Conservation (phyloP, 2,797 vertebrate species). For the Sebastes alutus region DNA sequence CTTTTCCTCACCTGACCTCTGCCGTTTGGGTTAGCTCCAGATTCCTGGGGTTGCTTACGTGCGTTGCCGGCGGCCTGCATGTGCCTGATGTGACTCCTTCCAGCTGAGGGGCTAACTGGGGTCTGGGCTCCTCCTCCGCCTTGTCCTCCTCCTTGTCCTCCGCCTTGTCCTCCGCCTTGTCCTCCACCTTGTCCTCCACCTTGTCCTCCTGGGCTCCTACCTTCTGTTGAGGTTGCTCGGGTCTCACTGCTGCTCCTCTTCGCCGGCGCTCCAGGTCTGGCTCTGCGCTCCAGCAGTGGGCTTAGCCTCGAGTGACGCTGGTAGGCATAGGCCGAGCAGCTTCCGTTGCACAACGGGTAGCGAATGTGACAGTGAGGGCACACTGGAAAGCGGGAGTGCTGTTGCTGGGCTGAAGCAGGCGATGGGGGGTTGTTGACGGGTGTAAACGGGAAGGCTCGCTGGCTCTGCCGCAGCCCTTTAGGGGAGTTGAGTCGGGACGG, state of each 20-base stretch:
- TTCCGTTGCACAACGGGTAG: slow-evolving; percentile 85
- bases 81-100: slow-evolving; percentile 76
- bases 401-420: slow-evolving; percentile 68
- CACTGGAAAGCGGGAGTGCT: slow-evolving; percentile 72
- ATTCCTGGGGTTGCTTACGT: slow-evolving; percentile 72
- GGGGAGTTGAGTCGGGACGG: slow-evolving; percentile 84
- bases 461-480: slow-evolving; percentile 81
- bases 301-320: slow-evolving; percentile 85
- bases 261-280: slow-evolving; percentile 56
- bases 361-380: slow-evolving; percentile 85
- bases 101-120: slow-evolving; percentile 77
- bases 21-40: slow-evolving; percentile 45
- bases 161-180: slow-evolving; percentile 44
- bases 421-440: slow-evolving; percentile 77
- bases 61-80: slow-evolving; percentile 81
- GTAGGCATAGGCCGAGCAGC: slow-evolving; percentile 83
- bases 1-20: slow-evolving; percentile 74
- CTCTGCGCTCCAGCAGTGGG: slow-evolving; percentile 78
- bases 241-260: slow-evolving; percentile 86
- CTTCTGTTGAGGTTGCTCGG: slow-evolving; percentile 72
- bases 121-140: slow-evolving; percentile 68
- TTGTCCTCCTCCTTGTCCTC: background rate
- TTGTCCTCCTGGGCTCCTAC: slow-evolving; percentile 64
- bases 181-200: slow-evolving; percentile 48
- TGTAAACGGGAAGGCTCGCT: slow-evolving; percentile 75